Evolutionary conservation across 2,113 vertebrate species (phyloP), one percentile per base, ranked within the genome.

Genomic region (Rhagologus leucostigma): DNA sequence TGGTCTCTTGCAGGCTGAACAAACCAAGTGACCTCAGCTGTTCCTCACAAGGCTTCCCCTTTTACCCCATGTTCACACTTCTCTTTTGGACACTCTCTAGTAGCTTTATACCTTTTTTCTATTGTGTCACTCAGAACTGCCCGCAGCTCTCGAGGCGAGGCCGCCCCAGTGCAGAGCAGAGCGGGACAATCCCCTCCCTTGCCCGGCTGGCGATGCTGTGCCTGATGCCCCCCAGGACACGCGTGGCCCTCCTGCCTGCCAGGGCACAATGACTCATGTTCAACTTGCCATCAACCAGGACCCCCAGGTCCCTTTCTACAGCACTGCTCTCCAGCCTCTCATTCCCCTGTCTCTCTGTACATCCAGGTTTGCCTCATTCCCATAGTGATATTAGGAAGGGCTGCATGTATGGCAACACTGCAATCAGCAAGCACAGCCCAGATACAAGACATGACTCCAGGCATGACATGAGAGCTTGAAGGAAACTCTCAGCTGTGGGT

Each of bases 191-290:
- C 26, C 35, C 42, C 8, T 49, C 9, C 41, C 32, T 49, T 8
- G 5, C 22, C 67, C 0, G 0, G 75, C 57, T 53, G 37, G 3
- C 0, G 0, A 13, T 46, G 63, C 10, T 56, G 30, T 35, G 3
- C 57, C 57, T 49, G 76, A 73, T 64, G 50, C 6, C 0, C 10
- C n/a, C 6, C 50, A 42, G 75, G 42, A 35, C 26, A 71, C 0
- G 0, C 0, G 0, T 42, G 6, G 6, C 32, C 32, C 30, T 71
- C 57, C 17, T 32, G 57, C 49, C 13, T 56, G 29, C 49, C 14
- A 22, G 57, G 65, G 14, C 49, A 49, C 49, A 20, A 4, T 32
- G 35, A 4, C 11, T 64, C 9, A 3, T 0, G 1, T 22, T 71
- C 21, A 49, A 35, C 5, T 42, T 49, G 13, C 30, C 75, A 42